Base-by-base conservation (phyloP, 2,888 invertebrate genomes). In the Zygothrica quintamaculata region DNA sequence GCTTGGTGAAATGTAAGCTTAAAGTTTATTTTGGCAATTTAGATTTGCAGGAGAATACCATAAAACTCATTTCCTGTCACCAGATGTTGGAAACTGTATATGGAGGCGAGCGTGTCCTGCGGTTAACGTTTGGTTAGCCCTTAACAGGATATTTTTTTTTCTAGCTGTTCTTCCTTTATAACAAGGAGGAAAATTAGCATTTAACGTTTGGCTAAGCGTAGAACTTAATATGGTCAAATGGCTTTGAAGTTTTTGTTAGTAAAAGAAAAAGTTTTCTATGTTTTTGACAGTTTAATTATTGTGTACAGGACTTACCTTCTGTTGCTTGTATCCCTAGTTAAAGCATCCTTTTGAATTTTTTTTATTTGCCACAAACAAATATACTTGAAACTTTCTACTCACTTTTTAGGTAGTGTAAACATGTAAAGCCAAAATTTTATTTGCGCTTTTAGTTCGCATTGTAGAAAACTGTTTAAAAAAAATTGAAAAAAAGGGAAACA, bases 241-340 rank as follows among this genome's bases (percentile, higher is more conserved):
- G 13, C 39, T 77, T 78, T 78, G 81, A 84, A 65, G 81, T 77
- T 60, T 25, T 33, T 43, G 8, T 43, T 53, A 39, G 43, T 25
- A n/a, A n/a, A n/a, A n/a, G 36, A 22, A 34, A 12, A 26, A 18
- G 12, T 33, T 40, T 46, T 8, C 47, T 52, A 51, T 65, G 81
- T 46, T 74, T 59, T 43, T 74, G 81, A 74, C 81, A 79, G 71
- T 59, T 74, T 77, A 84, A 77, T 84, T 84, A 81, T 55, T 34
- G 70, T 46, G 65, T 25, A 26, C 39, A 33, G 29, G 29, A 40
- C n/a, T 7, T 22, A 0, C 4, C 9, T 9, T 13, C 7, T 25
- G 11, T 8, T 13, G 1, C 7, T 11, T 25, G 2, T 5, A 3
- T 3, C 3, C 9, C 1, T n/a, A 6, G 25, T 56, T 5, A 6